Percentiles rank a stretch among this genome's conserved stretches.
phyloP scores from a whole-genome alignment of 2,797 vertebrate species.

The Xenops minutus region DNA sequence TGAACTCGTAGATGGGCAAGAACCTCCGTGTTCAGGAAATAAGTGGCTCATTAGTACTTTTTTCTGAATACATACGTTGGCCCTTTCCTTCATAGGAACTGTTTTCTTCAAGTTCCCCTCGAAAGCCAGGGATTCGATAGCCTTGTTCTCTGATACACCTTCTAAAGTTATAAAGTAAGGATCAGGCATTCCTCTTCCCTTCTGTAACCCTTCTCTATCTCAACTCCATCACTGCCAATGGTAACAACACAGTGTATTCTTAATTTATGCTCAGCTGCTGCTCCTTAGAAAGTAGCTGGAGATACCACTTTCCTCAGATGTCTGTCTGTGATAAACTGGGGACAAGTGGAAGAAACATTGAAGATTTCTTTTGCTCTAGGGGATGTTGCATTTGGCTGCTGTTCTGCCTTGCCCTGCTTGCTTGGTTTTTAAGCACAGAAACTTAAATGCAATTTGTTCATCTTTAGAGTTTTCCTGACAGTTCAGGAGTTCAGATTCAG shows the following conservation, averaged over 20 bases:
- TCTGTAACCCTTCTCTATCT: background rate
- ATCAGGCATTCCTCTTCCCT: background rate
- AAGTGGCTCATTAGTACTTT: accelerated
- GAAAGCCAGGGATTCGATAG: background rate
- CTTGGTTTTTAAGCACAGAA: background rate
- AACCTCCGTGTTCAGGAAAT: background rate
- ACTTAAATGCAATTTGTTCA: background rate
- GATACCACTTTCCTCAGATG: background rate
- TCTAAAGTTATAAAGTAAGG: background rate
- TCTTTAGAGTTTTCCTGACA: background rate
- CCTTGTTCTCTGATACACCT: background rate
- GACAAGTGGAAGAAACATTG: background rate
- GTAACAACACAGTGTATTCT: background rate
- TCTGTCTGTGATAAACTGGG: background rate
- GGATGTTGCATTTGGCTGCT: background rate
- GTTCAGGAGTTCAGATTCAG: background rate
- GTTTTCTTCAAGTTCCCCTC: background rate
- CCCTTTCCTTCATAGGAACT: background rate
- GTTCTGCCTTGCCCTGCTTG: background rate
- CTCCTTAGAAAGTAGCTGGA: background rate
- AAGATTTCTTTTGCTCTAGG: background rate
- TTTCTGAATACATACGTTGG: background rate
- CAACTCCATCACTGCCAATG: background rate
- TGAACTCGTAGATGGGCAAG: background rate
- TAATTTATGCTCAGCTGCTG: background rate